phyloP scores from a whole-genome alignment of 2,797 vertebrate genomes.

The Heteromormyrus szaboi region DNA sequence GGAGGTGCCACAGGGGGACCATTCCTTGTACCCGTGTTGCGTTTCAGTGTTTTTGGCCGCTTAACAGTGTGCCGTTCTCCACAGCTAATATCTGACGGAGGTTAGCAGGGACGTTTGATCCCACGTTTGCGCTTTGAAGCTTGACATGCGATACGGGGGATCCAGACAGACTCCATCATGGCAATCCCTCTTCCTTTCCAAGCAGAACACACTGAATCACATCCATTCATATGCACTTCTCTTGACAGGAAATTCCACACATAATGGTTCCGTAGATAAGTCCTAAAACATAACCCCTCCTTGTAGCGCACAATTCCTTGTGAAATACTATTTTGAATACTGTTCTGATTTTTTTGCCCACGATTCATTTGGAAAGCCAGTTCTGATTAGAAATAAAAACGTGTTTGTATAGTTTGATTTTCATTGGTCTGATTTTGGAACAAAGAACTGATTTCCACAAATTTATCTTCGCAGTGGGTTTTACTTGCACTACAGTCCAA shows the following conservation, averaged over 20 bases:
- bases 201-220: not conserved
- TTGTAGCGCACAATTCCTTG: not conserved
- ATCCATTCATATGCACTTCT: not conserved
- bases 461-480: not conserved
- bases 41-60: not conserved
- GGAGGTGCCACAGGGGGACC: not conserved
- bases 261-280: not conserved
- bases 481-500: not conserved
- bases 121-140: not conserved
- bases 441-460: not conserved
- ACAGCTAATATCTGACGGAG: not conserved
- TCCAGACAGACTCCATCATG: not conserved
- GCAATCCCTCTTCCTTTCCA: not conserved
- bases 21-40: not conserved
- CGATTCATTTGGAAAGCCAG: not conserved
- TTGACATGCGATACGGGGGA: slow-evolving; percentile 6
- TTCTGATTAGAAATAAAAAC: not conserved
- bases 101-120: not conserved
- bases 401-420: not conserved
- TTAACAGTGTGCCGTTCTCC: not conserved
- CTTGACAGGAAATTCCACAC: not conserved
- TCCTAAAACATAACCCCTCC: not conserved
- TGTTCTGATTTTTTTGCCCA: not conserved
- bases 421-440: not conserved
- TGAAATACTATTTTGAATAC: not conserved